phyloP scores from a whole-genome alignment of 2,113 vertebrate genomes.

The Willisornis vidua region DNA sequence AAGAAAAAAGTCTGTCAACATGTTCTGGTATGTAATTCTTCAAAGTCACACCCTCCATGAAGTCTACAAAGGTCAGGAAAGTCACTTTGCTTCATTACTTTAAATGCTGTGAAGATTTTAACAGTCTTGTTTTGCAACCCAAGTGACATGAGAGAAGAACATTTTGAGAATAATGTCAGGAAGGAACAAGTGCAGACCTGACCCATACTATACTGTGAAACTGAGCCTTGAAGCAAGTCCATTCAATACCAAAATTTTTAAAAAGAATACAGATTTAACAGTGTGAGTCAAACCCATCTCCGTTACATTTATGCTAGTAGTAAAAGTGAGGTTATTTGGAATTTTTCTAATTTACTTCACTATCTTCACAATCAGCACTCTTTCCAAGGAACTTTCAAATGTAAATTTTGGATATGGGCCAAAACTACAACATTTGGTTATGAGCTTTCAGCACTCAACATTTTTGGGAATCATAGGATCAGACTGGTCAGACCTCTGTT shows the following conservation, averaged over 20 bases:
- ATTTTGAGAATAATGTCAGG: background rate
- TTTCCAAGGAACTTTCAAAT: background rate
- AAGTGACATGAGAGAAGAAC: background rate
- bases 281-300: background rate
- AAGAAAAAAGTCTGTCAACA: background rate
- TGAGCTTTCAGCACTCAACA: background rate
- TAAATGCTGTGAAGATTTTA: background rate
- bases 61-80: conserved; percentile 5
- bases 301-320: background rate
- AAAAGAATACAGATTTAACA: background rate
- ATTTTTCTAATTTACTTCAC: background rate
- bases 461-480: background rate
- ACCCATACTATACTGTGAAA: background rate
- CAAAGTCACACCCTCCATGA: background rate
- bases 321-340: background rate
- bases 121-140: background rate
- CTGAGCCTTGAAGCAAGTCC: background rate
- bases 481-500: background rate
- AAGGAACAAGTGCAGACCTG: background rate
- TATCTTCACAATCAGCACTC: background rate
- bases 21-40: background rate
- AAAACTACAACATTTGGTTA: conserved; percentile 1
- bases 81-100: conserved; percentile 9
- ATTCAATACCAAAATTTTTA: background rate
- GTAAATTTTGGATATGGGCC: background rate